Percentiles rank a stretch among this genome's conserved stretches.
These are phyloP conservation scores for Phataginus tetradactyla DNA, from an alignment of 2,797 vertebrate species.

Conservation along the genomic window DNA sequence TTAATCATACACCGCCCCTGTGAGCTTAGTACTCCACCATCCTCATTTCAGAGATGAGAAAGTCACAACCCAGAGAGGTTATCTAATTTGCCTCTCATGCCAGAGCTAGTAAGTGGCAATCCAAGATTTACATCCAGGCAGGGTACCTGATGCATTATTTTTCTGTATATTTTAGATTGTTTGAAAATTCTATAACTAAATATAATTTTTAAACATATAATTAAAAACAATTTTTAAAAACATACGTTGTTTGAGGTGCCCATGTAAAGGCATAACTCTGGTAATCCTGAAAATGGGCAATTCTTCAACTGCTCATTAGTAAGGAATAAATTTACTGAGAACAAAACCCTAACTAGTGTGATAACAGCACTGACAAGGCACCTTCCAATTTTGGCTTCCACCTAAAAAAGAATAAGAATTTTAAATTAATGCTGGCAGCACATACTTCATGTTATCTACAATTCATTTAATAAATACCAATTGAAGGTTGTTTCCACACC, in stretches of 20 bases:
- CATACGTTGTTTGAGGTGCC: constrained; percentile 15
- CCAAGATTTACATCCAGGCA: not conserved
- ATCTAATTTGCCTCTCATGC: not conserved
- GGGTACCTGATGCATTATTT: not conserved
- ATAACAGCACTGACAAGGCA: not conserved
- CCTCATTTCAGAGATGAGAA: constrained; percentile 2
- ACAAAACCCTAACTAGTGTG: not conserved
- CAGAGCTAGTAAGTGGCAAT: not conserved
- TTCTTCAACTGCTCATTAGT: not conserved
- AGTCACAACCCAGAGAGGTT: not conserved
- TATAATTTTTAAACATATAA: not conserved
- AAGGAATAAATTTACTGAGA: not conserved
- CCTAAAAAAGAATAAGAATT: constrained; percentile 27
- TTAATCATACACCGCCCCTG: not conserved
- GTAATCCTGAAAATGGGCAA: not conserved
- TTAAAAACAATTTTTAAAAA: not conserved
- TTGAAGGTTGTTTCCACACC: not conserved
- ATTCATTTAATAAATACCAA: not conserved
- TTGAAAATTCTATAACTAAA: not conserved
- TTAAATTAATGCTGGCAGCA: not conserved
- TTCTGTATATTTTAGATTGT: not conserved
- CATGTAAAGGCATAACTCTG: not conserved
- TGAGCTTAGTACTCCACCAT: not conserved
- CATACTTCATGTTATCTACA: not conserved
- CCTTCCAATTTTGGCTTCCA: constrained; percentile 3